These are phyloP conservation scores for Tachyglossus aculeatus DNA, from an alignment of 2,797 vertebrate genomes.

Conservation along the genomic window DNA sequence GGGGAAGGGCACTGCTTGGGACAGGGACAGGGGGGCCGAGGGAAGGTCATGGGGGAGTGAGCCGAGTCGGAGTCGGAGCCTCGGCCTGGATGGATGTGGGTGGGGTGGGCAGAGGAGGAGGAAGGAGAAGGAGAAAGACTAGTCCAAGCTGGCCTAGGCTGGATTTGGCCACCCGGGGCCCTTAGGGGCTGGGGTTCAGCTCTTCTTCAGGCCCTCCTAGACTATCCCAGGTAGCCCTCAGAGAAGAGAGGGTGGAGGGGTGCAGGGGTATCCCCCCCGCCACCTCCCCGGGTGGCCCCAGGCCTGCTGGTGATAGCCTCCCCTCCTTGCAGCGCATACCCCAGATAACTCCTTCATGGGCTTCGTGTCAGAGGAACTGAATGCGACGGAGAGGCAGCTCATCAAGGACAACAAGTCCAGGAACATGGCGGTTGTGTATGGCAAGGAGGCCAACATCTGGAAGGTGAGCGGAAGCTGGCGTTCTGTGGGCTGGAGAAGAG, in stretches of 20 bases:
- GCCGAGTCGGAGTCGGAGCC: no score
- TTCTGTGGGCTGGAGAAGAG: no score
- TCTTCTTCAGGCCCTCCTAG: no score
- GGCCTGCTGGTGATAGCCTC: no score
- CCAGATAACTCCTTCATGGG: conserved; percentile 98
- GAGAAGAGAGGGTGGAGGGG: no score
- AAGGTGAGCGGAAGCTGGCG: conserved; percentile 90
- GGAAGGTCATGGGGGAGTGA: neutral
- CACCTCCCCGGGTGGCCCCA: no score
- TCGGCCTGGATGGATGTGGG: no score
- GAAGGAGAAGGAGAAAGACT: fast-evolving
- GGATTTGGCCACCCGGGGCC: neutral
- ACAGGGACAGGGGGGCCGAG: no score
- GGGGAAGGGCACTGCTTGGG: neutral
- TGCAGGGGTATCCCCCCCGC: no score
- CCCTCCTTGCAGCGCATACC: conserved; percentile 84
- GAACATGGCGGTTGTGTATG: conserved; percentile 93
- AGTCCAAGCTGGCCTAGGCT: neutral
- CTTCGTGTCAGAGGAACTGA: conserved; percentile 93
- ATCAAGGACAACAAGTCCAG: conserved; percentile 85
- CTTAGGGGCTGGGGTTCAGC: no score
- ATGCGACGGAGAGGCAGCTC: conserved; percentile 83
- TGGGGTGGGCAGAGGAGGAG: no score
- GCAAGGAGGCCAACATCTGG: conserved; percentile 97
- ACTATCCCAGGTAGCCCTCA: no score